Conservation (phyloP, 2,797 vertebrate species). For the Poeciliopsis gracilis region DNA sequence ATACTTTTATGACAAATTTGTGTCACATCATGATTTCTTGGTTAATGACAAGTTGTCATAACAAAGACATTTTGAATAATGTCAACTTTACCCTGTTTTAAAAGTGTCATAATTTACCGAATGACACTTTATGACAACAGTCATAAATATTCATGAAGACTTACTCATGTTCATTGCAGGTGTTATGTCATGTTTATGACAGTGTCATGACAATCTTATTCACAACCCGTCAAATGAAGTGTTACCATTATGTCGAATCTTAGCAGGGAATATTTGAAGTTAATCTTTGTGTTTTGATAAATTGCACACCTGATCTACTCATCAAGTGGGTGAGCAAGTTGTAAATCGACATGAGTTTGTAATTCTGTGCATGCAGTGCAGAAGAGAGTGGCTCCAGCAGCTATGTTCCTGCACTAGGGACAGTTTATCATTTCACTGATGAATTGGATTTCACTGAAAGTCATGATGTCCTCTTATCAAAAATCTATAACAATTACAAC, state of each 20-base stretch:
- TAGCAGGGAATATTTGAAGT: slow-evolving; percentile 23
- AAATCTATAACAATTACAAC: slow-evolving; percentile 64
- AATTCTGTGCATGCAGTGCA: slow-evolving; percentile 33
- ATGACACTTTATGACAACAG: too few species aligned
- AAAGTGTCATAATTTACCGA: too few species aligned
- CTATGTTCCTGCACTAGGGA: slow-evolving; percentile 31
- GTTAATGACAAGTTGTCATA: too few species aligned
- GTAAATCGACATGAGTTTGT: slow-evolving; percentile 36
- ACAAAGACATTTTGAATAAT: too few species aligned
- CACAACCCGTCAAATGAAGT: too few species aligned
- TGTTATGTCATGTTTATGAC: too few species aligned
- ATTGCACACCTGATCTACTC: slow-evolving; percentile 35
- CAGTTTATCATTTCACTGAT: slow-evolving; percentile 56
- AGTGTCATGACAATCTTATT: too few species aligned
- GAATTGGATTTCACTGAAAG: slow-evolving; percentile 47
- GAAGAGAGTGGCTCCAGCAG: not conserved
- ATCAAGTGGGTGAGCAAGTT: slow-evolving; percentile 32
- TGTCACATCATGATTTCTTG: too few species aligned
- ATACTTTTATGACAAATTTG: too few species aligned
- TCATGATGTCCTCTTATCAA: slow-evolving; percentile 47
- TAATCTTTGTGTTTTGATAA: slow-evolving; percentile 29
- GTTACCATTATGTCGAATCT: not conserved
- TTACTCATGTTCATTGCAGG: too few species aligned
- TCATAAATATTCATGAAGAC: too few species aligned
- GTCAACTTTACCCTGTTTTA: too few species aligned